Base-by-base conservation (phyloP, 2,113 vertebrate species). In the Cololabis saira region DNA sequence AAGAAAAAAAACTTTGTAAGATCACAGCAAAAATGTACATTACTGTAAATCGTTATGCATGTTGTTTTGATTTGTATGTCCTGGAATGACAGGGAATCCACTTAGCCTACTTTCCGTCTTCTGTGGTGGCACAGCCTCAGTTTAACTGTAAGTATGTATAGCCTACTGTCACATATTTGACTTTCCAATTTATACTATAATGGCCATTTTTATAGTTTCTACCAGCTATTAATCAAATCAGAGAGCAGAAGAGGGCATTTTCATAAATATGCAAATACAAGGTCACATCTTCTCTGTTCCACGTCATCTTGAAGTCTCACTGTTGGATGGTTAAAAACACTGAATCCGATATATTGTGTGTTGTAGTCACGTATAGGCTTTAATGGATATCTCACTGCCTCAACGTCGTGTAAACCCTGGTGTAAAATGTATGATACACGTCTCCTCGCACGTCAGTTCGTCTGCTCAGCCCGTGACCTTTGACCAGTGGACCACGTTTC, bases 221-320 rank as follows among this genome's bases (percentile, higher is more conserved):
- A 90, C 85, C 87, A 91, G 87, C 87, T 86, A 82, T 83, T 80
- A 90, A 87, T 88, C 87, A 86, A 90, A 85, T 73, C 80, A 78
- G 78, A 85, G 73, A 59, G 84, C 74, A 79, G 74, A 76, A 80
- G 83, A 86, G 86, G 84, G 82, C 84, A 87, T 91, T 90, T 86
- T 87, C 82, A 89, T 87, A 81, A 90, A 91, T 91, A 91, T 91
- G 88, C 90, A 91, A 90, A 91, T 86, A 80, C 81, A 86, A 88
- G 78, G 85, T 87, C 78, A 81, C 67, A 18, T 57, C 56, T 54
- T 59, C 73, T 75, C 47, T 72, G 74, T 80, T 74, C 64, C 66
- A 48, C 15, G 1, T 84, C 68, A 54, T 69, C 19, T 65, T 37
- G 53, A 24, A 42, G 59, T 24, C 61, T 80, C 77, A 65, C 55